Evolutionary conservation across 2,888 invertebrate species (phyloP), one percentile per base, ranked within the genome.

Genomic region (Pandemis cinnamomeana): DNA sequence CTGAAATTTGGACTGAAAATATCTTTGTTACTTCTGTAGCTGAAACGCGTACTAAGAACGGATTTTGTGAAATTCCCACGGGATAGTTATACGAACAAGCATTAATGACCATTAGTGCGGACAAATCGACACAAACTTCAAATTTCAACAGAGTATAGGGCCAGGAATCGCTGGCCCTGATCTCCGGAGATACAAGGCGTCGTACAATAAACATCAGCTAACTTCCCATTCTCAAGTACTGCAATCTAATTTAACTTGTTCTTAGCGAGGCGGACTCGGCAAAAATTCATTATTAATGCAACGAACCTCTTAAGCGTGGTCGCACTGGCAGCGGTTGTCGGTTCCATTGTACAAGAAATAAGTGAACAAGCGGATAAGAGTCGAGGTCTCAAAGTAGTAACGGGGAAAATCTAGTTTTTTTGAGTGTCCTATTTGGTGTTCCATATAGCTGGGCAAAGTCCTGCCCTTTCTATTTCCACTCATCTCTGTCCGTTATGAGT

Each of bases 231-330:
- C 79, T 80, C 71, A 78, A 80, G 80, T 76, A 80, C 68, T 76
- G 69, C 78, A 79, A 82, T 80, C 79, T 81, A 82, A 83, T 83
- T 82, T 81, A 83, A 83, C 81, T 83, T 82, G 80, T 81, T 78
- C 80, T 80, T 79, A 68, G 79, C 74, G 75, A 78, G 67, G 79
- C 79, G 76, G 79, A 80, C 78, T 81, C 77, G 75, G 79, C 80
- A 81, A 83, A 83, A 83, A 82, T 81, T 81, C 79, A 82, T 82
- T 81, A 82, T 81, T 82, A 82, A 80, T 82, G 82, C 77, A 78
- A 74, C 71, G 75, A 75, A 77, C 76, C 71, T 76, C 71, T 78
- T 67, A 42, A 44, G 69, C 66, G 69, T 36, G 78, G 78, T 58
- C 46, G 0, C 67, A 78, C 6, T 79, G 8, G 4, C 4, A 76